A percentile compares a stretch with the other conserved stretches of the same genome.
Conservation (phyloP, 2,113 vertebrate genomes). For the Lethenteron reissneri region DNA sequence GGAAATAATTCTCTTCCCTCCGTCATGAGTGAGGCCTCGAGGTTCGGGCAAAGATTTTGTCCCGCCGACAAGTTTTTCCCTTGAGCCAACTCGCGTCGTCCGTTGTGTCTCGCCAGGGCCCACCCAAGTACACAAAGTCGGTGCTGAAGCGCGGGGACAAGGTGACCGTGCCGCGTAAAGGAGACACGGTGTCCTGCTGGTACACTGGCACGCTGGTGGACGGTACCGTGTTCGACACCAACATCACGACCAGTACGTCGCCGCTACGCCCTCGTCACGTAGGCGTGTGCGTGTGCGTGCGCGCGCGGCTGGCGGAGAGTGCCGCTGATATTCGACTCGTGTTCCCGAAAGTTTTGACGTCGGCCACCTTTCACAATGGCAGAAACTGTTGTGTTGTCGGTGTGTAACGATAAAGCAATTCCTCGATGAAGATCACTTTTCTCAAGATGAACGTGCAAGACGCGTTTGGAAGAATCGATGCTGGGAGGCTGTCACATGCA, state of each 20-base stretch:
- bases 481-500: too few species aligned
- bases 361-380: too few species aligned
- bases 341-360: too few species aligned
- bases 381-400: too few species aligned
- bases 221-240: slow-evolving; percentile 82
- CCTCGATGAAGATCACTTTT: too few species aligned
- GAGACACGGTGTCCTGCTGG: slow-evolving; percentile 80
- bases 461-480: too few species aligned
- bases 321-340: too few species aligned
- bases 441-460: too few species aligned
- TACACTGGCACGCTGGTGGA: slow-evolving; percentile 72
- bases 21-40: not conserved
- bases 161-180: slow-evolving; percentile 75
- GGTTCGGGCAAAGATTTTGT: not conserved
- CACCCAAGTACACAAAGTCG: slow-evolving; percentile 59
- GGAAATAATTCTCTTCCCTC: not conserved
- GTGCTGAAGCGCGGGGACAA: slow-evolving; percentile 82
- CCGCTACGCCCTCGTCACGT: not conserved
- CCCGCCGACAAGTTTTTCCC: not conserved
- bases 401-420: too few species aligned
- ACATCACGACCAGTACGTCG: slow-evolving; percentile 47
- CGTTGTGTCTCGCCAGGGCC: slow-evolving; percentile 29
- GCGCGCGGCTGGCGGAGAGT: too few species aligned
- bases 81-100: not conserved
- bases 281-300: not conserved